Conservation (phyloP, 2,888 invertebrate species). For the Euphydryas editha region DNA sequence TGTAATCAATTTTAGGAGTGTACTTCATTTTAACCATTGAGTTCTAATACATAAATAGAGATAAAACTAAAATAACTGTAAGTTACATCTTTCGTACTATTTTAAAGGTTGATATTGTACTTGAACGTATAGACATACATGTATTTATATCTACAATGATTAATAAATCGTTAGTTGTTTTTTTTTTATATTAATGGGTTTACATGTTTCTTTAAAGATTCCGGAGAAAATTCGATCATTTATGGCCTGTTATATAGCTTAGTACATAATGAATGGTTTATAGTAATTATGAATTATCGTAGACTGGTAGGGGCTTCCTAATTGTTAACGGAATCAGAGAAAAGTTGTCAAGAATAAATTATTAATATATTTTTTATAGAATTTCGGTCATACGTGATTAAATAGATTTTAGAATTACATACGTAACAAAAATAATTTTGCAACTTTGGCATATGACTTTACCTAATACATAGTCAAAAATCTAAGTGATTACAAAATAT, state of each 20-base stretch:
- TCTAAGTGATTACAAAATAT: slow-evolving; percentile 70
- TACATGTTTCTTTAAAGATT: not conserved
- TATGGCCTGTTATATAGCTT: not conserved
- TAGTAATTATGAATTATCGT: not conserved
- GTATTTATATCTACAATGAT: not conserved
- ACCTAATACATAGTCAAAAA: slow-evolving; percentile 57
- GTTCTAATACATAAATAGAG: too few relatives aligned
- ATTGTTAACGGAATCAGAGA: not conserved
- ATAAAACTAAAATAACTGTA: too few relatives aligned
- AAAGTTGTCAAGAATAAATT: not conserved
- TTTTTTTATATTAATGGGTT: not conserved
- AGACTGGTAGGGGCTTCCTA: not conserved
- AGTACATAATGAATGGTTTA: slow-evolving; percentile 1
- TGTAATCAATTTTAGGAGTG: not conserved
- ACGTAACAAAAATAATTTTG: slow-evolving; percentile 35
- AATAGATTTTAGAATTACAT: slow-evolving; percentile 29
- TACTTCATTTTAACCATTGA: not conserved
- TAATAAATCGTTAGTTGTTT: not conserved
- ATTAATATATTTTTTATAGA: not conserved
- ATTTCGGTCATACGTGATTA: slow-evolving; percentile 30
- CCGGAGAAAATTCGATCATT: not conserved
- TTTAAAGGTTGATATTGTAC: too few relatives aligned
- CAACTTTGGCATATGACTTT: slow-evolving; percentile 32
- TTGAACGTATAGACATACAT: not conserved
- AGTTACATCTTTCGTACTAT: too few relatives aligned